Conservation (phyloP, 1,140 invertebrate species). For the Saccostrea cuccullata region DNA sequence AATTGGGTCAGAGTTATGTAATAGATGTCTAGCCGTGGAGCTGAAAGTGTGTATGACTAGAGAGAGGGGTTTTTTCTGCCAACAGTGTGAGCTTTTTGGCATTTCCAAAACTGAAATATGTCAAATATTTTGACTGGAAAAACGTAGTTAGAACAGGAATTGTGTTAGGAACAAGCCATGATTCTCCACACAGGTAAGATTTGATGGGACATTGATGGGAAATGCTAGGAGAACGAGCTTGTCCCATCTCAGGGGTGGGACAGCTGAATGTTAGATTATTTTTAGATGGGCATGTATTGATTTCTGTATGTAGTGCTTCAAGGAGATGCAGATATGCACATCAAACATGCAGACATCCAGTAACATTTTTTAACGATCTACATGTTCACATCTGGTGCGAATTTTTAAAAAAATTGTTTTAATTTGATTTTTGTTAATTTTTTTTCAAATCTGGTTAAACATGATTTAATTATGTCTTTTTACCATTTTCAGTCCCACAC, state of each 20-base stretch:
- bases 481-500: not conserved
- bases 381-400: slow-evolving; percentile 5
- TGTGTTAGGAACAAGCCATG: not conserved
- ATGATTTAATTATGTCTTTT: too few relatives aligned
- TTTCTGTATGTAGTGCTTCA: not conserved
- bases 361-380: not conserved
- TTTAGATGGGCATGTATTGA: slow-evolving; percentile 16
- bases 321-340: slow-evolving; percentile 32
- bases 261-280: not conserved
- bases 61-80: slow-evolving; percentile 24
- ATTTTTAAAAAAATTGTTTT: not conserved
- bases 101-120: slow-evolving; percentile 30
- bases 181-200: slow-evolving; percentile 28
- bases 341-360: slow-evolving; percentile 9
- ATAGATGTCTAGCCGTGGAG: slow-evolving; percentile 28
- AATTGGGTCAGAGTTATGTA: slow-evolving; percentile 36
- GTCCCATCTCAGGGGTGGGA: not conserved
- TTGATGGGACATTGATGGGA: not conserved
- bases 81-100: slow-evolving; percentile 29
- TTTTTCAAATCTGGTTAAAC: too few relatives aligned
- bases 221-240: not conserved
- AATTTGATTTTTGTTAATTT: too few relatives aligned
- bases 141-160: not conserved
- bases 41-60: slow-evolving; percentile 18
- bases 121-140: slow-evolving; percentile 36